Conservation (phyloP, 2,888 invertebrate species). For the Lobophora halterata region DNA sequence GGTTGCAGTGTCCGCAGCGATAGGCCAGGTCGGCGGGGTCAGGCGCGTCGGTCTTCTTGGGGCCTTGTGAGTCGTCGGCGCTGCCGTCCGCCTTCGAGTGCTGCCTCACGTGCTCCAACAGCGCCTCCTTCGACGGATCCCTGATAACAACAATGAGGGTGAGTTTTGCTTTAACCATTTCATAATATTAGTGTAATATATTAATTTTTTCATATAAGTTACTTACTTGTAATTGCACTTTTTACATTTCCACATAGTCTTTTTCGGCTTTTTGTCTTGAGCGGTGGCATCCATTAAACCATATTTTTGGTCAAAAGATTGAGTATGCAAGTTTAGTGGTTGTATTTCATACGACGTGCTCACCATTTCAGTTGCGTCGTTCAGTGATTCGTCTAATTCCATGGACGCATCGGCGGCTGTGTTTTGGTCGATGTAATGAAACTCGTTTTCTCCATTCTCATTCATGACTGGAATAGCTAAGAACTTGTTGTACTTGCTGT, state of each 20-base stretch:
- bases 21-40: slow-evolving; percentile 76
- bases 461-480: slow-evolving; percentile 83
- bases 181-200: too few species aligned
- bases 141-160: slow-evolving; percentile 45
- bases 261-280: slow-evolving; percentile 81
- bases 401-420: slow-evolving; percentile 63
- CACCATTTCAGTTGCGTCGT: slow-evolving; percentile 64
- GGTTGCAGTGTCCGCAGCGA: slow-evolving; percentile 90
- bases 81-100: slow-evolving; percentile 54
- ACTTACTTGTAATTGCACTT: slow-evolving; percentile 92
- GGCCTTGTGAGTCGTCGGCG: slow-evolving; percentile 39
- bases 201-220: too few species aligned
- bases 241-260: slow-evolving; percentile 93
- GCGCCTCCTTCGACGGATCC: slow-evolving; percentile 71
- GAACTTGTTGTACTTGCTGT: slow-evolving; percentile 95
- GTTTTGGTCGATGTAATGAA: slow-evolving; percentile 66
- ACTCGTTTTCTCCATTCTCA: slow-evolving; percentile 77
- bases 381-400: slow-evolving; percentile 73
- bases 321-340: slow-evolving; percentile 81
- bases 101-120: slow-evolving; percentile 71
- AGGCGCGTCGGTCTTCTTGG: slow-evolving; percentile 57
- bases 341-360: slow-evolving; percentile 78
- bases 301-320: slow-evolving; percentile 52
- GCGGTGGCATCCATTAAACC: slow-evolving; percentile 43
- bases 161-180: slow-evolving; percentile 8